Conservation (phyloP, 2,797 vertebrate species). For the Toxotes lorentzi region DNA sequence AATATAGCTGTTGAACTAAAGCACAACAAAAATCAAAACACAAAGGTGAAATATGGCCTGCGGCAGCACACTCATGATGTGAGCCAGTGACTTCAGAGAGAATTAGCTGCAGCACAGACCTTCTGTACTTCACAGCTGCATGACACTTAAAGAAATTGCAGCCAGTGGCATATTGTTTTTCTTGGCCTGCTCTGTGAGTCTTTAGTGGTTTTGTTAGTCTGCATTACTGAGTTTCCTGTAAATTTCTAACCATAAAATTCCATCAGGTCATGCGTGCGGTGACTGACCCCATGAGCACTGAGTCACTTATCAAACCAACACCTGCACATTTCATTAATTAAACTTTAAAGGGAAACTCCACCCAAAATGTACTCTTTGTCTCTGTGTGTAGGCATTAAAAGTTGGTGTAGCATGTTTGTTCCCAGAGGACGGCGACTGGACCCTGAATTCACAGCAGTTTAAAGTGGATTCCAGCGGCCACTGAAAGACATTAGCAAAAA, state of each 20-base stretch:
- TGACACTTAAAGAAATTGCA: slow-evolving; percentile 65
- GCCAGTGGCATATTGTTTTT: slow-evolving; percentile 58
- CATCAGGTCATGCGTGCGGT: slow-evolving; percentile 24
- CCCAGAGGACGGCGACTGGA: not conserved
- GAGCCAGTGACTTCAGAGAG: slow-evolving; percentile 75
- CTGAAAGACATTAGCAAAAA: no score
- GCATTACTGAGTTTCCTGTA: slow-evolving; percentile 55
- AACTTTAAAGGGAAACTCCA: not conserved
- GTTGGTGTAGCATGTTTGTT: no score
- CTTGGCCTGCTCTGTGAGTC: slow-evolving; percentile 46
- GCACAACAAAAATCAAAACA: slow-evolving; percentile 77
- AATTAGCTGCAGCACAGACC: slow-evolving; percentile 58
- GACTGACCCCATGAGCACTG: slow-evolving; percentile 18
- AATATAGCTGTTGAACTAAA: slow-evolving; percentile 79
- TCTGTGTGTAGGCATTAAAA: no score
- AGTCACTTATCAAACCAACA: slow-evolving; percentile 21
- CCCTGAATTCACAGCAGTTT: not conserved
- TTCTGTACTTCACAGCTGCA: slow-evolving; percentile 74
- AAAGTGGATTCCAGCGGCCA: not conserved
- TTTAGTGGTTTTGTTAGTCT: slow-evolving; percentile 64
- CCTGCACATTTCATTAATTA: not conserved
- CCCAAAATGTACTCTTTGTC: not conserved
- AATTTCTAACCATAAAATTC: slow-evolving; percentile 53
- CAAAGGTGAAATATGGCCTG: slow-evolving; percentile 70
- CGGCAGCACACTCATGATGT: slow-evolving; percentile 51